Conservation (phyloP, 2,888 invertebrate genomes). For the Pseudococcus jackbeardsleyi region DNA sequence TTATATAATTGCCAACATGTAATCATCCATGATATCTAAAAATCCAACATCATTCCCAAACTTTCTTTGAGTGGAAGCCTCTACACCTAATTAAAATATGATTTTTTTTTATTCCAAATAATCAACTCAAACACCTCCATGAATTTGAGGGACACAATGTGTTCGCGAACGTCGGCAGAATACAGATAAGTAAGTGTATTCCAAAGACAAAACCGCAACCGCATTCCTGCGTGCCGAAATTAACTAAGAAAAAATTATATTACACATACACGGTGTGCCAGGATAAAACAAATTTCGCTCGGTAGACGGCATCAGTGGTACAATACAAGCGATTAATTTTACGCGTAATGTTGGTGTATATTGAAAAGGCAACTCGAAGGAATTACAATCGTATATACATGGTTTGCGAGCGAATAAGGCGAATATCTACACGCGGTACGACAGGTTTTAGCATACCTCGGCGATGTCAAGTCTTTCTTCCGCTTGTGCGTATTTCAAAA, state of each 20-base stretch:
- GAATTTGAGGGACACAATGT: too few relatives aligned
- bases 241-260: conserved; percentile 11
- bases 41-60: too few relatives aligned
- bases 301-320: neutral
- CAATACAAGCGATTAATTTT: conserved; percentile 53
- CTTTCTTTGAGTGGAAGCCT: too few relatives aligned
- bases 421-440: conserved; percentile 16
- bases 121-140: too few relatives aligned
- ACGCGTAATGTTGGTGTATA: conserved; percentile 16
- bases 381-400: conserved; percentile 38
- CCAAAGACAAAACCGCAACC: neutral
- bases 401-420: conserved; percentile 27
- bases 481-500: conserved; percentile 42
- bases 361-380: conserved; percentile 18
- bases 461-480: conserved; percentile 52
- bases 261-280: neutral
- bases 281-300: conserved; percentile 9
- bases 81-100: too few relatives aligned
- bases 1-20: too few relatives aligned
- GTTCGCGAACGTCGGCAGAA: too few relatives aligned
- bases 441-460: conserved; percentile 52
- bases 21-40: too few relatives aligned
- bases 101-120: too few relatives aligned
- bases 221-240: neutral
- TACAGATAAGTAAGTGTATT: neutral